phyloP scores from a whole-genome alignment of 2,888 invertebrate genomes.

The Augiades crinisus region DNA sequence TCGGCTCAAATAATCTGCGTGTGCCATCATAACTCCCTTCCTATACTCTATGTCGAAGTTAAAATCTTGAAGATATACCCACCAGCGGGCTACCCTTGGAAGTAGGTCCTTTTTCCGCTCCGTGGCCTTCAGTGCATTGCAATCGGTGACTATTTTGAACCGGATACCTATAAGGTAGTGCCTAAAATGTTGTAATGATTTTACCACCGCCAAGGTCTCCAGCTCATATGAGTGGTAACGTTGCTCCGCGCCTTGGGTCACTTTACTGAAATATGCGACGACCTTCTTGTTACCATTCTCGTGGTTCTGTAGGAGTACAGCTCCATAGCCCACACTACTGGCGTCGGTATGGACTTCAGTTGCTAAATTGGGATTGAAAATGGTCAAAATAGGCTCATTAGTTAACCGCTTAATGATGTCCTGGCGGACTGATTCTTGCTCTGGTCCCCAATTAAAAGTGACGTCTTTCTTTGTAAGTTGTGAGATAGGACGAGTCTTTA shows the following conservation, averaged over 20 bases:
- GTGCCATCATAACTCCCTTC: slow-evolving; percentile 34
- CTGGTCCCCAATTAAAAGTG: slow-evolving; percentile 23
- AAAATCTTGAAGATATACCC: slow-evolving; percentile 39
- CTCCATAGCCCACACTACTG: slow-evolving; percentile 27
- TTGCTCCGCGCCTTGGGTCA: neutral
- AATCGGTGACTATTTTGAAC: neutral
- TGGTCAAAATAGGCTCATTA: slow-evolving; percentile 26
- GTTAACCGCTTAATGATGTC: slow-evolving; percentile 25
- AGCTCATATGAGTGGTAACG: neutral
- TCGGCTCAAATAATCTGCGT: slow-evolving; percentile 41
- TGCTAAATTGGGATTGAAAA: slow-evolving; percentile 25
- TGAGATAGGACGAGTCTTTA: slow-evolving; percentile 25
- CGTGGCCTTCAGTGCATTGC: slow-evolving; percentile 39
- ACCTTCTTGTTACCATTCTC: neutral
- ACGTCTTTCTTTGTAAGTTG: slow-evolving; percentile 21
- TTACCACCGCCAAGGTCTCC: slow-evolving; percentile 1
- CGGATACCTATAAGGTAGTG: neutral
- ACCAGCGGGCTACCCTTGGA: slow-evolving; percentile 42
- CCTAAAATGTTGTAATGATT: neutral
- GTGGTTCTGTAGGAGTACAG: slow-evolving; percentile 6
- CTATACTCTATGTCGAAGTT: slow-evolving; percentile 31
- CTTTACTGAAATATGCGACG: neutral
- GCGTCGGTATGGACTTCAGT: slow-evolving; percentile 33
- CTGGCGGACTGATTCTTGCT: slow-evolving; percentile 25
- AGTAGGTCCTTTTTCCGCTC: slow-evolving; percentile 39